Base-by-base conservation (phyloP, 2,113 vertebrate species). In the Sterrhoptilus dennistouni region DNA sequence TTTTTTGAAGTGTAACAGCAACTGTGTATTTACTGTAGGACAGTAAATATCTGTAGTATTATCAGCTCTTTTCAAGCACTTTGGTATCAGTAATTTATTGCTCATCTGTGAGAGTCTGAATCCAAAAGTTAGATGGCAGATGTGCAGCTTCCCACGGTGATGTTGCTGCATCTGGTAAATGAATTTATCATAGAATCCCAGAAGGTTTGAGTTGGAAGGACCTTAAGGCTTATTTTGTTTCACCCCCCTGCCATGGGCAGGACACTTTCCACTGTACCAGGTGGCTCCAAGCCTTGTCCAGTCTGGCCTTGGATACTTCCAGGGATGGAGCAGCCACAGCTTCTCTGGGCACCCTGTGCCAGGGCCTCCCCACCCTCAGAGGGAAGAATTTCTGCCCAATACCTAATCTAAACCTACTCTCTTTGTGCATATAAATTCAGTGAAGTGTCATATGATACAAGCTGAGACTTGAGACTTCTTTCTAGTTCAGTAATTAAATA, bases 201-300 rank as follows among this genome's bases (percentile, higher is more conserved):
- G 38, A 31, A 36, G 36, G 33, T 44, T 57, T 65, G 44, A 27
- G 12, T 25, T 65, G 50, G 42, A 57, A 81, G 68, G 36, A 53
- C 23, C 14, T 65, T 50, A 15, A 56, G 9, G 18, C 11, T 57
- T 8, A 10, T 23, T 14, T 64, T 27, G 21, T 64, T 64, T 25
- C 50, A 40, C 4, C 11, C 23, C 20, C 20, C 21, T 64, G 49
- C 50, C 21, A 12, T 36, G 21, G 2, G 25, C 45, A 60, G 83
- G 45, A 45, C 38, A 53, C 9, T 22, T 87, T n/a, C 45, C 19
- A 45, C 19, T 28, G 0, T 4, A 23, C 33, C 54, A 69, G 18
- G 12, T 0, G 38, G 2, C 23, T 53, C 18, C 64, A 5, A 47
- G 18, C 14, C 38, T 6, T 0, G 0, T 53, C 54, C 64, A 78